These are phyloP conservation scores for Jordanella pulchra DNA, from an alignment of 2,797 vertebrate genomes.

Conservation along the genomic window DNA sequence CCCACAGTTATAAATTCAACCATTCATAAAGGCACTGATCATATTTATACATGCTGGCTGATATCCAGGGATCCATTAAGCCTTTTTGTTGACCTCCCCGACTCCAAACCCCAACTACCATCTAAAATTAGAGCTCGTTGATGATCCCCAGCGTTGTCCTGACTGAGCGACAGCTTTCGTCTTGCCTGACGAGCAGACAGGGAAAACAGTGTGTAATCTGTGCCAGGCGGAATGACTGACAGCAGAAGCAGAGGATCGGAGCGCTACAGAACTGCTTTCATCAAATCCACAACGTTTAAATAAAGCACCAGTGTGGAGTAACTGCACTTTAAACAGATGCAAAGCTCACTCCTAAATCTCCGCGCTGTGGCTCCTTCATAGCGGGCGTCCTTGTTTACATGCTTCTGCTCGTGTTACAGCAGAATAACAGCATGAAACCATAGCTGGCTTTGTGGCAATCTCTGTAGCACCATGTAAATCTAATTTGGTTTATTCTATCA, in stretches of 20 bases:
- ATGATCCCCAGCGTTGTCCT: constrained; percentile 29
- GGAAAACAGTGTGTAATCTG: constrained; percentile 38
- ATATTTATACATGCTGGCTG: constrained; percentile 5
- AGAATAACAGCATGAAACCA: background rate
- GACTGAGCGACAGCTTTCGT: constrained; percentile 55
- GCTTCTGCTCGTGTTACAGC: constrained; percentile 28
- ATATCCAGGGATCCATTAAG: constrained; percentile 39
- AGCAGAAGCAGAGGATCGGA: constrained; percentile 7
- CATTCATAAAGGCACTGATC: constrained; percentile 4
- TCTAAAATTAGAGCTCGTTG: constrained; percentile 54
- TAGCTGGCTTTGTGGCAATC: constrained; percentile 12
- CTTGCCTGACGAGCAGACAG: constrained; percentile 52
- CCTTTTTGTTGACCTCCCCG: background rate
- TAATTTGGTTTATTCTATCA: constrained; percentile 13
- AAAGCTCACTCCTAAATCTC: constrained; percentile 59
- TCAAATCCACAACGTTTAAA: constrained; percentile 56
- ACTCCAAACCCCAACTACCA: constrained; percentile 19
- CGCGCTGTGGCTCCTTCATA: constrained; percentile 38
- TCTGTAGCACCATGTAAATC: background rate
- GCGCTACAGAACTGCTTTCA: constrained; percentile 7
- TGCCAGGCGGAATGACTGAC: constrained; percentile 48
- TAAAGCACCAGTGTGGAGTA: constrained; percentile 38
- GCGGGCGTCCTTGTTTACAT: constrained; percentile 58
- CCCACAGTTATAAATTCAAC: constrained; percentile 6
- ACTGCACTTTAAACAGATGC: constrained; percentile 58